Evolutionary conservation across 1,140 invertebrate genomes (phyloP).

Genomic region (Drosophila parabipectinata): DNA sequence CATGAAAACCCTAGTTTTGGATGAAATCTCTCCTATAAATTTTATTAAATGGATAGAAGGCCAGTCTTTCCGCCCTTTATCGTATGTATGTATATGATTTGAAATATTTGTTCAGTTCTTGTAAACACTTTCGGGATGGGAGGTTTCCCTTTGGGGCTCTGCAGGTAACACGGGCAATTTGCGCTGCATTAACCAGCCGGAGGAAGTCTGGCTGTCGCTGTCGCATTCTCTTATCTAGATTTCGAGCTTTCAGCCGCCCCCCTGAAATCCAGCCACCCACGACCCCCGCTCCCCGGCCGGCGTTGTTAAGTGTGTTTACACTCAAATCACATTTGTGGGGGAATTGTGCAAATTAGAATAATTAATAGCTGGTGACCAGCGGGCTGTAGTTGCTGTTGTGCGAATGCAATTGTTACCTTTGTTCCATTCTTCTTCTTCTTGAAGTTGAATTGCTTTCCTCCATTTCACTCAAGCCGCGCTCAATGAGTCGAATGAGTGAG

Average conservation of each 20-base stretch:
- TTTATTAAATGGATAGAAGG: too few relatives aligned
- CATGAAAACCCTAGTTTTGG: too few relatives aligned
- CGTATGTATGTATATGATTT: too few relatives aligned
- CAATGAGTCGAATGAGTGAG: conserved; percentile 6
- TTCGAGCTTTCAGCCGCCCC: conserved; percentile 37
- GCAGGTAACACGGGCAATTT: conserved; percentile 68
- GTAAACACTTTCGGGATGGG: background rate
- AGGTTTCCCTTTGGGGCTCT: conserved; percentile 44
- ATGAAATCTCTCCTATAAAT: too few relatives aligned
- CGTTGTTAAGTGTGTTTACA: conserved; percentile 51
- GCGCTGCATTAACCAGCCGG: conserved; percentile 65
- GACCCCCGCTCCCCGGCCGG: conserved; percentile 5
- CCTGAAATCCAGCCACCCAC: conserved; percentile 12
- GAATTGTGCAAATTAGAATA: conserved; percentile 56
- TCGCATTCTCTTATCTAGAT: conserved; percentile 40
- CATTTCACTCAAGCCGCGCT: conserved; percentile 2
- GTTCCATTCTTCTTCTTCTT: conserved; percentile 17
- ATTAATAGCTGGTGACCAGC: conserved; percentile 56
- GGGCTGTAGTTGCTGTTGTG: conserved; percentile 29
- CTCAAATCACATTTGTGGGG: conserved; percentile 49
- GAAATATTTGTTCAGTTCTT: too few relatives aligned
- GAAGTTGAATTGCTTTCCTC: conserved; percentile 27
- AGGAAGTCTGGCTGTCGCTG: conserved; percentile 10
- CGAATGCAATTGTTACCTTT: conserved; percentile 52
- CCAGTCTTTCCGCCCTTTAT: too few relatives aligned